Base-by-base conservation (phyloP, 2,113 vertebrate species). In the Vanacampus margaritifer region DNA sequence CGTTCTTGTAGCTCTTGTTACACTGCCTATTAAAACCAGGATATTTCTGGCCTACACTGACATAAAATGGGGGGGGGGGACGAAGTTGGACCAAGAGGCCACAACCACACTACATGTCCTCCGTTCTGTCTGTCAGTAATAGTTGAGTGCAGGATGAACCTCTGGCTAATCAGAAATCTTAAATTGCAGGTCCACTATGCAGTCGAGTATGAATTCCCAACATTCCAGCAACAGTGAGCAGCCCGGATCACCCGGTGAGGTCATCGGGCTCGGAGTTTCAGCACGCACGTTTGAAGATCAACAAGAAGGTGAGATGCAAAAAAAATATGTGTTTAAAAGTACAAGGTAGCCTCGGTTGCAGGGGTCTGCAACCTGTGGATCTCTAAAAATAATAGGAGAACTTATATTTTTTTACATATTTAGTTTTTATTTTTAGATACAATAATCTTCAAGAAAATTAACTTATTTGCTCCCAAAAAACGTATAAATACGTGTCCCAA, bases 181-280 rank as follows among this genome's bases (percentile, higher is more conserved):
- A 3, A 65, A 3, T 39, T 73, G 58, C 68, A 91, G 91, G 28
- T 92, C 89, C 14, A 36, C 59, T 24, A 23, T 69, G 32, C 85
- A 79, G 60, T 88, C 89, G 51, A 90, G 80, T 78, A 88, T 87
- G 69, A 78, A 75, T 46, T 91, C 88, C 74, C 71, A 87, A n/a
- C 88, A 88, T 3, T 92, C 91, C 58, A 91, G 86, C 89, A 92
- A 92, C 9, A 65, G 61, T 46, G 93, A 93, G 6, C 93, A 88
- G 71, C 89, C 87, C 3, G 94, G 92, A 69, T 94, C 94, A 48
- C 86, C 92, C 0, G 89, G 88, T 64, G 96, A 98, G 72, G 85
- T 94, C 43, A 94, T 96, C 58, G 92, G 87, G 41, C 92, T 97
- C 54, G 95, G 94, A 69, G 94, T 95, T 41, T 94, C 94, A 0